Evolutionary conservation across 2,797 vertebrate species (phyloP), one percentile per base, ranked within the genome.

Genomic region (Dermochelys coriacea): DNA sequence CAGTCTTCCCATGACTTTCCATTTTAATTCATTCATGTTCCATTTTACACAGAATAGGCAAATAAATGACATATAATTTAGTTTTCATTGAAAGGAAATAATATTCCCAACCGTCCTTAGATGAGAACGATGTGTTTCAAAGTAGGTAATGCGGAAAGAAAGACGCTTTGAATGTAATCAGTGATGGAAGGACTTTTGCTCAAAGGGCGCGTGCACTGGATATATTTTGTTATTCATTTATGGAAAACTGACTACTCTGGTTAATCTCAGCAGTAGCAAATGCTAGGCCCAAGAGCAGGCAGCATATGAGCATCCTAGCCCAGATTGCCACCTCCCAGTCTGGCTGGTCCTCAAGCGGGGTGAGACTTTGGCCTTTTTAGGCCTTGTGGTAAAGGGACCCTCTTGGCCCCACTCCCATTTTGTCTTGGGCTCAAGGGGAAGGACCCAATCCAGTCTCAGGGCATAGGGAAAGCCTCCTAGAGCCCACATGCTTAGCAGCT

Each of bases 321-420:
- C 12, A 47, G 74, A 27, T 49, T 29, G 12, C 45, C 25, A 18
- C 41, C 45, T 77, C 45, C 12, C 74, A 77, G 27, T 27, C 45
- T 29, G 49, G 31, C 50, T 88, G 86, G 80, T 83, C 80, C 90
- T 84, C 85, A 96, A 90, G 80, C 85, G 59, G 89, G 75, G 84
- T 49, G 89, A 77, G 74, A 79, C 45, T 80, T 6, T 54, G 50
- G 45, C 50, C 54, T 15, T 80, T 85, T 91, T 84, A 82, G 84
- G 89, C 64, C 51, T 27, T 41, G 34, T 82, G 80, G 23, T n/a
- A 41, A 55, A n/a, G 74, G 1, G 74, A 89, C 29, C 4, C 45
- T 75, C 11, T 27, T 45, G 41, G 37, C 25, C 80, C 64, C 14
- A 1, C 1, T 50, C 85, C 49, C 12, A 14, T 45, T 74, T 15